phyloP scores from a whole-genome alignment of 2,113 vertebrate species.

The Heptranchias perlo region DNA sequence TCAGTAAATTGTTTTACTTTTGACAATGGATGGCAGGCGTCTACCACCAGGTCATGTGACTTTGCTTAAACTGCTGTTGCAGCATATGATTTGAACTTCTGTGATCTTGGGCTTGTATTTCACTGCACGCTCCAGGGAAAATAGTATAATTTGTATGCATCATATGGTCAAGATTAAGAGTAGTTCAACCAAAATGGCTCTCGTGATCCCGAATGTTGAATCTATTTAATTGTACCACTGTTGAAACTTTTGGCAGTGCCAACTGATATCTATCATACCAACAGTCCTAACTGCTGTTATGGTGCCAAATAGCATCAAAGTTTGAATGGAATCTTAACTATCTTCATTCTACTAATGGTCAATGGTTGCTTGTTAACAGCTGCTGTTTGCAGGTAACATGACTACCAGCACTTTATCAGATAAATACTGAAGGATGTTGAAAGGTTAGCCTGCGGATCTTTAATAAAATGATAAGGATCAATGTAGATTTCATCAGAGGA shows the following conservation, averaged over 20 bases:
- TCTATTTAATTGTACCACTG: neutral
- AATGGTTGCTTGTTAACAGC: slow-evolving; percentile 52
- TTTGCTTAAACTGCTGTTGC: neutral
- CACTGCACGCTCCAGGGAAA: neutral
- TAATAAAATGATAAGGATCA: slow-evolving; percentile 10
- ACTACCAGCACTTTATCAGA: neutral
- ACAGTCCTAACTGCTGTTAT: slow-evolving; percentile 1
- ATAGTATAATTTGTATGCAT: neutral
- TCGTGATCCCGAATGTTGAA: neutral
- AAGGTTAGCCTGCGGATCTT: neutral
- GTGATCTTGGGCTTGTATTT: neutral
- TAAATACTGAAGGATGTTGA: slow-evolving; percentile 20
- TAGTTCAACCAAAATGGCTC: neutral
- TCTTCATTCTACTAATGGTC: slow-evolving; percentile 45
- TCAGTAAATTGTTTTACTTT: neutral
- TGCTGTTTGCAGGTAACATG: slow-evolving; percentile 54
- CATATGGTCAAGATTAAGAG: neutral
- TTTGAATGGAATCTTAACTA: slow-evolving; percentile 55
- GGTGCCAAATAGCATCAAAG: slow-evolving; percentile 52
- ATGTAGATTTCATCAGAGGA: neutral
- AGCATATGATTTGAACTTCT: neutral
- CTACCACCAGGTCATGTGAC: neutral
- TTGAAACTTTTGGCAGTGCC: neutral
- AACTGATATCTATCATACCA: slow-evolving; percentile 40
- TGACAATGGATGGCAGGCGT: neutral